phyloP scores from a whole-genome alignment of 2,797 vertebrate species.

The Bryconaethiops microstoma region DNA sequence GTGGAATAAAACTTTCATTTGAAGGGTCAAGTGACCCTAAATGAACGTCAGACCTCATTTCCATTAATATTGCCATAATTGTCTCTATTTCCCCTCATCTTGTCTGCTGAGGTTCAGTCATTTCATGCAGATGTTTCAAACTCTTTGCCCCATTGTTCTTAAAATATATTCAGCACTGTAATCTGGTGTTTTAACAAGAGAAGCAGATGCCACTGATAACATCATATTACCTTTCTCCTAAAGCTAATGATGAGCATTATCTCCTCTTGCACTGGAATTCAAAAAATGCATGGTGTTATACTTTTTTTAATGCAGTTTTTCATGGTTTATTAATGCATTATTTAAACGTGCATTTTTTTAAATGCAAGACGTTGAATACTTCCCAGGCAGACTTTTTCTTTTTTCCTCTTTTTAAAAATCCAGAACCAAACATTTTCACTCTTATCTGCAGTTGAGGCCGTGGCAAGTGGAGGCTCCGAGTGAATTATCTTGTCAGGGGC shows the following conservation, averaged over 20 bases:
- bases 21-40: too few species aligned
- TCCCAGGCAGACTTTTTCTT: not conserved
- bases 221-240: constrained; percentile 16
- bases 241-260: constrained; percentile 5
- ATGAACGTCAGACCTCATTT: too few species aligned
- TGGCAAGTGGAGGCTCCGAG: constrained; percentile 59
- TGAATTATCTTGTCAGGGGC: constrained; percentile 76
- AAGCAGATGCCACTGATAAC: constrained; percentile 16
- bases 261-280: constrained; percentile 3
- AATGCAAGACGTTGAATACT: not conserved
- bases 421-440: constrained; percentile 18
- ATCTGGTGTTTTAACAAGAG: constrained; percentile 24
- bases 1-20: too few species aligned
- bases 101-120: not conserved
- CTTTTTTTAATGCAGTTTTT: too few species aligned
- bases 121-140: not conserved
- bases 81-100: not conserved
- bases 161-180: constrained; percentile 2
- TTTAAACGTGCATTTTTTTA: not conserved
- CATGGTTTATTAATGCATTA: not conserved
- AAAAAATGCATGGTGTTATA: not conserved
- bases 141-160: not conserved
- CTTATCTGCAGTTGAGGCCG: constrained; percentile 18
- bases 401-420: constrained; percentile 10
- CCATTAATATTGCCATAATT: too few species aligned